Conservation (phyloP, 2,113 vertebrate genomes). For the Mirza zaza region DNA sequence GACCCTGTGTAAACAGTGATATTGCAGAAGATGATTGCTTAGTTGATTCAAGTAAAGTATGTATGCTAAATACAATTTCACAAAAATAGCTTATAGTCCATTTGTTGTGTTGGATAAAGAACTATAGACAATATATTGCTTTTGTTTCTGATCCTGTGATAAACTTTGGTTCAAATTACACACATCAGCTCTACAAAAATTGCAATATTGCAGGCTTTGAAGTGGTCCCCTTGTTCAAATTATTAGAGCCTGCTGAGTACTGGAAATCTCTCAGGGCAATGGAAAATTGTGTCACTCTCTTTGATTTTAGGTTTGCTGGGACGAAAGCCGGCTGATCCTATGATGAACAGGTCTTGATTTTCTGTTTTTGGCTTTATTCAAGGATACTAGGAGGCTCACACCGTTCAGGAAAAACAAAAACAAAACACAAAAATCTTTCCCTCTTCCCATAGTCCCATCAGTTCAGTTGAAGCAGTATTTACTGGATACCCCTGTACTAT, state of each 20-base stretch:
- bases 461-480: not conserved
- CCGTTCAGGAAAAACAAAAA: not conserved
- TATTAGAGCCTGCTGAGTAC: not conserved
- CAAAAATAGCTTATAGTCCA: not conserved
- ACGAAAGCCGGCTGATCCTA: not conserved
- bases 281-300: not conserved
- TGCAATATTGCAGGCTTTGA: not conserved
- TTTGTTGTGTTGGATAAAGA: constrained; percentile 30
- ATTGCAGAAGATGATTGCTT: fast-evolving
- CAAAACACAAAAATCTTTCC: not conserved
- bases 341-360: not conserved
- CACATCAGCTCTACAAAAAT: constrained; percentile 12
- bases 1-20: fast-evolving
- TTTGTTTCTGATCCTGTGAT: constrained; percentile 21
- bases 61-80: not conserved
- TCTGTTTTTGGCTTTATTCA: not conserved
- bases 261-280: not conserved
- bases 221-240: not conserved
- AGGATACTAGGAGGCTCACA: not conserved
- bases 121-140: not conserved
- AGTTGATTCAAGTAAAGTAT: not conserved
- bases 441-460: not conserved
- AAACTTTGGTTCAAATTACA: constrained; percentile 21
- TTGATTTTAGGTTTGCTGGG: constrained; percentile 11
- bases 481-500: not conserved